These are phyloP conservation scores for Peribatodes rhomboidaria DNA, from an alignment of 2,888 invertebrate species.

Conservation along the genomic window DNA sequence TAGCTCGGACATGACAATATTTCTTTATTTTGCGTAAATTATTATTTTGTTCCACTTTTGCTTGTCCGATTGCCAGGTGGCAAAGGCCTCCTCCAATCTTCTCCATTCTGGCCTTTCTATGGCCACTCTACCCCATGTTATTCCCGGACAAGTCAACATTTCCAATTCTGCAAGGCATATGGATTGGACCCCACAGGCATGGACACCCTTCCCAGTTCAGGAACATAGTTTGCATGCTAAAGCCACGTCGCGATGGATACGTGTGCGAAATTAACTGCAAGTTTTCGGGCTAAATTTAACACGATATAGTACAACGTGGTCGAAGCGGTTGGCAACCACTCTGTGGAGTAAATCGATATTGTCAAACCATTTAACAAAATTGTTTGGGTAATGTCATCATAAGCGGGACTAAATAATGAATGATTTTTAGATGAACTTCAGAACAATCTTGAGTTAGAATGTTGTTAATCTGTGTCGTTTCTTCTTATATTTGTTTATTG, in stretches of 20 bases:
- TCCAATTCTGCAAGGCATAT: no score
- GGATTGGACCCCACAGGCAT: slow-evolving; percentile 11
- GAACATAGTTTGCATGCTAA: slow-evolving; percentile 27
- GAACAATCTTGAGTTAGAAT: no score
- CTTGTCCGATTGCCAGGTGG: no score
- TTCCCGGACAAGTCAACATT: no score
- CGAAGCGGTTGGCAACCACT: slow-evolving; percentile 14
- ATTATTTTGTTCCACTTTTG: no score
- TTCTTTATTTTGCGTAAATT: no score
- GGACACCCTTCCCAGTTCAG: slow-evolving; percentile 29
- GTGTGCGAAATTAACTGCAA: slow-evolving; percentile 37
- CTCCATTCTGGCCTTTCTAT: no score
- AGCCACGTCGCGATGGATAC: slow-evolving; percentile 30
- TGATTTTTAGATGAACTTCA: not conserved
- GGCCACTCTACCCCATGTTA: no score
- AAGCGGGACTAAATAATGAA: not conserved
- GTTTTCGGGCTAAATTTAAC: slow-evolving; percentile 27
- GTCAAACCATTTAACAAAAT: not conserved
- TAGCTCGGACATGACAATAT: no score
- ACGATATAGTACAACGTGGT: slow-evolving; percentile 7
- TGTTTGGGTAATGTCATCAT: not conserved
- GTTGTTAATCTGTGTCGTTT: no score
- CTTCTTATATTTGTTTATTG: no score
- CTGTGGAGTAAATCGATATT: slow-evolving; percentile 4
- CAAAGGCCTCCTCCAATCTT: no score